Evolutionary conservation across 2,113 vertebrate genomes (phyloP), one percentile per base, ranked within the genome.

Genomic region (Mungos mungo): DNA sequence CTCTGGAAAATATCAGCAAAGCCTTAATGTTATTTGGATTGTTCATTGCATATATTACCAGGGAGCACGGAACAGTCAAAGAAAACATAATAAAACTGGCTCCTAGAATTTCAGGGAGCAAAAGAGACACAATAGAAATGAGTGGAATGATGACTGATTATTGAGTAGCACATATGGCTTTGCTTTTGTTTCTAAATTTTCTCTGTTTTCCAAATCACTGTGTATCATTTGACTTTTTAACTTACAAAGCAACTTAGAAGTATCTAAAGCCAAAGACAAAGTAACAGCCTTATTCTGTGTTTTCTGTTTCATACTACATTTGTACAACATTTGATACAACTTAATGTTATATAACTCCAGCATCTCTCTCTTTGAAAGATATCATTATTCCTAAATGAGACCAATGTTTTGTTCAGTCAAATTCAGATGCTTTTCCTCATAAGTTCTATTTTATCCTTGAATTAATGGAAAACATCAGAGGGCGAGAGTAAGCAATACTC

Each of bases 401-500:
- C 96, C 97, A 94, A 92, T 52, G 83, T 94, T 97, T 87, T 93
- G 47, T 93, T 96, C 96, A 97, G 87, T 97, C 72, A 97, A 93
- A 97, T 97, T 96, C 94, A 93, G 86, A 83, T 95, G 25, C 60
- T 96, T 31, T 93, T 41, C 35, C 35, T 97, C 29, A 79, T 95
- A 94, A 95, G 66, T 41, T 89, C 41, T 94, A 90, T 21, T 96
- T 92, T 97, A 96, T 96, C 82, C 93, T 95, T 95, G 93, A 96
- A 92, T 79, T 97, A 94, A 96, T 76, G 10, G 72, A 92, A 98
- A 97, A 96, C 13, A 86, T 47, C 71, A 92, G 77, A 95, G 77
- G 25, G 33, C 95, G 52, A 97, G 27, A 97, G 27, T 85, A 92
- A 95, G 41, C 0, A 72, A 77, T 15, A 94, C 4, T 88, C 2